Base-by-base conservation (phyloP, 2,888 invertebrate genomes). In the Chymomyza amoena region DNA sequence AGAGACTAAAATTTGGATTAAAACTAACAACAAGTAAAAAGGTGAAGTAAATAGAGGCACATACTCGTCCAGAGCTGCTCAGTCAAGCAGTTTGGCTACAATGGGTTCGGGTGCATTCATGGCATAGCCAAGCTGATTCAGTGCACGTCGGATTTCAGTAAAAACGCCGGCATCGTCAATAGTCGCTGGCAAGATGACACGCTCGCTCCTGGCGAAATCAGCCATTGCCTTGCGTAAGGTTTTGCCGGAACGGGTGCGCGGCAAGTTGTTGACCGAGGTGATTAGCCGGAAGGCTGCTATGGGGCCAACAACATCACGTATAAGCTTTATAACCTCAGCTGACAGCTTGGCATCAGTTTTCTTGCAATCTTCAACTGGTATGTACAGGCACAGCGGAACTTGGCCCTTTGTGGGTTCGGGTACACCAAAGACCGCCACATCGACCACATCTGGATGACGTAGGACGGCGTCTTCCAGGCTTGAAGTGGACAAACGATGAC, bases 401-500 rank as follows among this genome's bases (percentile, higher is more conserved):
- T 98, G 96, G 18, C 97, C 98, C 89, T 98, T 98, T 0, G 97
- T 96, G 0, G 93, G 91, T 89, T 98, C 98, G 9, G 97, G 97
- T 0, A 97, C 96, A 0, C 97, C 98, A 13, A 98, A 95, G 0
- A 98, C 98, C 0, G 97, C 96, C 0, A 96, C 96, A 88, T 98
- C 98, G 0, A 95, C 95, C 0, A 98, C 93, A 76, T 96, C 95
- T 0, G 95, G 95, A 92, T 97, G 97, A n/a, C 96, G 93, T 56
- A 98, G 91, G 13, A 97, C 95, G 0, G 97, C 97, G 90, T 98
- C 97, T 91, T 98, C 98, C 4, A 98, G 91, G 0, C 97, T 96
- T 0, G 96, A 95, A 0, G 98, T 97, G 0, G 97, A 97, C 56
- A 98, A 93, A 64, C 98, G 93, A 90, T 98, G 98, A 0, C 98